These are phyloP conservation scores for Rhinolophus ferrumequinum DNA, from an alignment of 2,113 vertebrate species.

Conservation along the genomic window DNA sequence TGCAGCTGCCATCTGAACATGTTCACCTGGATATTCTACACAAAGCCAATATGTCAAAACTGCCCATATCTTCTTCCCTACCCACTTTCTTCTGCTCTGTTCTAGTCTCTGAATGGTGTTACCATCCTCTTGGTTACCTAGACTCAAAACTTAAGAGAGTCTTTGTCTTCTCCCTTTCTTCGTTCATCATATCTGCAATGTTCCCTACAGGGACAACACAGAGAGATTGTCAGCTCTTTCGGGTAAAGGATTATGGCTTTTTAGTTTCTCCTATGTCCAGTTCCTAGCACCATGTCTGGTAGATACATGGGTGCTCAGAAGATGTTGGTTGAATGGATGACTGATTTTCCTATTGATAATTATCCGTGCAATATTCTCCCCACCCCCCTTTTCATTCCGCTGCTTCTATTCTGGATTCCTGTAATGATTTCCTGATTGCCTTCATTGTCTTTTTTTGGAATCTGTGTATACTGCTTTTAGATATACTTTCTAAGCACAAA, in stretches of 20 bases:
- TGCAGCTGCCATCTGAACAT: neutral
- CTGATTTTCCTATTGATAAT: neutral
- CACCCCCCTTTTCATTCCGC: neutral
- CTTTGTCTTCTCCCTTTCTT: neutral
- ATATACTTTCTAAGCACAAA: neutral
- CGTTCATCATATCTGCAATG: neutral
- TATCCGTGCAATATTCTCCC: neutral
- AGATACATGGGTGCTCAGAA: neutral
- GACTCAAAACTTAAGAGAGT: neutral
- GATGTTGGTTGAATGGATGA: neutral
- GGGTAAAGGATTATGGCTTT: neutral
- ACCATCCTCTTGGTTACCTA: neutral
- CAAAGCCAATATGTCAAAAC: neutral
- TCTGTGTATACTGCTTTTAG: neutral
- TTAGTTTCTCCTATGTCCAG: neutral
- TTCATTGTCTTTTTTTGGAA: neutral
- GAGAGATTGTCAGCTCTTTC: neutral
- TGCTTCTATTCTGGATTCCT: neutral
- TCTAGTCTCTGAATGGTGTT: neutral
- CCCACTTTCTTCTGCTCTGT: neutral
- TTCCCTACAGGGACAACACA: neutral
- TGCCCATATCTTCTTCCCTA: neutral
- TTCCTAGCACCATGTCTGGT: neutral
- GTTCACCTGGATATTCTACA: neutral
- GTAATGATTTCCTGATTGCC: neutral